A percentile compares a stretch with the other conserved stretches of the same genome.
phyloP scores from a whole-genome alignment of 2,113 vertebrate genomes.

The Puntigrus tetrazona region DNA sequence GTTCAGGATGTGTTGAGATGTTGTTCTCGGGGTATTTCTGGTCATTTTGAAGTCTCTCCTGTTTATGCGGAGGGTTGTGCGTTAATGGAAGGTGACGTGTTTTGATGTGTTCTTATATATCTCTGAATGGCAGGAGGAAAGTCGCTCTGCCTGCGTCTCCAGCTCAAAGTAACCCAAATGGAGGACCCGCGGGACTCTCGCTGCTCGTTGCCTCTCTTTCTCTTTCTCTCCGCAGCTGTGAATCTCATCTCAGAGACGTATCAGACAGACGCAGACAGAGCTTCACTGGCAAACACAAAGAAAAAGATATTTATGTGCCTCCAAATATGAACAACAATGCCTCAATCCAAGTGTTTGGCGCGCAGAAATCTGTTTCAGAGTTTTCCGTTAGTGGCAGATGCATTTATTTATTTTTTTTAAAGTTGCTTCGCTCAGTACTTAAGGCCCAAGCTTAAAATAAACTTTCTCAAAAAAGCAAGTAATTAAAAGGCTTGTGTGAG shows the following conservation, averaged over 20 bases:
- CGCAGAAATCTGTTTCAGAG: slow-evolving; percentile 39
- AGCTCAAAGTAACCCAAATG: slow-evolving; percentile 63
- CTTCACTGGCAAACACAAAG: slow-evolving; percentile 59
- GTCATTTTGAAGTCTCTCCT: slow-evolving; percentile 35
- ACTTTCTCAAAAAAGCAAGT: slow-evolving; percentile 12
- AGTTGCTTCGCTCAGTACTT: neutral
- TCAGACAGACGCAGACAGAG: slow-evolving; percentile 42
- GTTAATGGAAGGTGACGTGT: slow-evolving; percentile 69
- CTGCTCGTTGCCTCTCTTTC: neutral
- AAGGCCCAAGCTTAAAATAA: neutral
- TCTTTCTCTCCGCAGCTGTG: slow-evolving; percentile 50
- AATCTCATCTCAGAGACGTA: slow-evolving; percentile 53
- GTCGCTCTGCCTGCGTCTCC: slow-evolving; percentile 61
- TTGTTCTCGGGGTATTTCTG: slow-evolving; percentile 24
- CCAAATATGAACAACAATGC: slow-evolving; percentile 49
- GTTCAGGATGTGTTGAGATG: neutral
- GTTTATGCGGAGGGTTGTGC: slow-evolving; percentile 37
- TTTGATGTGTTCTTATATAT: slow-evolving; percentile 68
- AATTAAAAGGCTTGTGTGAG: slow-evolving; percentile 21
- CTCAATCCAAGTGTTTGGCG: slow-evolving; percentile 17
- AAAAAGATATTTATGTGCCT: slow-evolving; percentile 43
- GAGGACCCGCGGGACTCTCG: slow-evolving; percentile 65
- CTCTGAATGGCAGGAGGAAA: slow-evolving; percentile 65
- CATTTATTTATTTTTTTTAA: neutral
- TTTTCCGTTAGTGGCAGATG: slow-evolving; percentile 41